phyloP scores from a whole-genome alignment of 2,797 vertebrate species.

The Microctenopoma steveboyesi region DNA sequence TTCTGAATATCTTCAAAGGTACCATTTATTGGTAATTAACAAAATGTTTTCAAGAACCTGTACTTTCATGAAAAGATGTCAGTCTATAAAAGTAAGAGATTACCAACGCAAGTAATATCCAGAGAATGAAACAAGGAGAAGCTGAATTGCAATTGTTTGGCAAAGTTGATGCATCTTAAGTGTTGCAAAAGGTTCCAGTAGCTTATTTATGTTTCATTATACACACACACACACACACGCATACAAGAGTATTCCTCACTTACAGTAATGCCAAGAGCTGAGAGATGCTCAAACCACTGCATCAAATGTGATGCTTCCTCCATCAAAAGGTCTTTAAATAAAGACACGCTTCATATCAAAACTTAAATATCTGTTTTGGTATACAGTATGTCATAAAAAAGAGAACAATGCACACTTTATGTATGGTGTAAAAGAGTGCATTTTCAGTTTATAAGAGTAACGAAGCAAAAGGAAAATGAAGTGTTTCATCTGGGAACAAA shows the following conservation, averaged over 20 bases:
- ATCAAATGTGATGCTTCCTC: conserved; percentile 67
- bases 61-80: conserved; percentile 23
- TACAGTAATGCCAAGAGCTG: conserved; percentile 64
- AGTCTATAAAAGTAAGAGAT: conserved; percentile 41
- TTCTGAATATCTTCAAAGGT: conserved; percentile 32
- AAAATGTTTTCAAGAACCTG: conserved; percentile 33
- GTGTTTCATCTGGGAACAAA: conserved; percentile 45
- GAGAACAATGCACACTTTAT: conserved; percentile 35
- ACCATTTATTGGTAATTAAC: conserved; percentile 13
- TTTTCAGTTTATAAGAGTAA: conserved; percentile 59
- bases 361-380: conserved; percentile 70
- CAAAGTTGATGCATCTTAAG: conserved; percentile 54
- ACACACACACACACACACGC: conserved; percentile 48
- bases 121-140: conserved; percentile 30
- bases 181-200: conserved; percentile 65
- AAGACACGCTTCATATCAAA: conserved; percentile 68
- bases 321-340: conserved; percentile 70
- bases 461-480: conserved; percentile 40
- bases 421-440: conserved; percentile 44
- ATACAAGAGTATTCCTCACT: conserved; percentile 57
- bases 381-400: conserved; percentile 40
- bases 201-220: conserved; percentile 73
- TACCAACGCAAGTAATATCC: conserved; percentile 32
- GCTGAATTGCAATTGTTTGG: conserved; percentile 64
- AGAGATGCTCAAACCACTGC: conserved; percentile 57